A percentile compares a stretch with the other conserved stretches of the same genome.
phyloP scores from a whole-genome alignment of 2,888 invertebrate species.

The Taenaris catops region DNA sequence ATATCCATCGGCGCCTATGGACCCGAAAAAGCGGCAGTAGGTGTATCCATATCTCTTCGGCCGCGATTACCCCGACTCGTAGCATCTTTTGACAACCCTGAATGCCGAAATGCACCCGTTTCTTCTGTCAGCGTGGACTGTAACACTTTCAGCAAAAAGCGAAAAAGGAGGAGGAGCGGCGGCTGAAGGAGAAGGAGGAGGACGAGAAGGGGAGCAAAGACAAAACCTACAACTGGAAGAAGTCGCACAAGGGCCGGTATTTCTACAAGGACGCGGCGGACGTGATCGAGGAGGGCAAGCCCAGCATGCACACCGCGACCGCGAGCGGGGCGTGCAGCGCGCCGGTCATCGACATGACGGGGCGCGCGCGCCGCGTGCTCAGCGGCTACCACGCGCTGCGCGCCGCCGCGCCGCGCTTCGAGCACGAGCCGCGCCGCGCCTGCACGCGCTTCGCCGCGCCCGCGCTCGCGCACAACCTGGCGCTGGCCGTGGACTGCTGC shows the following conservation, averaged over 20 bases:
- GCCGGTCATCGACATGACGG: conserved; percentile 99
- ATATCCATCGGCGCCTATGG: conserved; percentile 97
- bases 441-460: conserved; percentile 88
- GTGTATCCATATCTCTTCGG: conserved; percentile 37
- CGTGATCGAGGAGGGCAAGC: conserved; percentile 92
- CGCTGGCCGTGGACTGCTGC: conserved; percentile 93
- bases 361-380: conserved; percentile 94
- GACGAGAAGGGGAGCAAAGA: conserved; percentile 53
- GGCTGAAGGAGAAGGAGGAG: conserved; percentile 75
- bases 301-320: conserved; percentile 83
- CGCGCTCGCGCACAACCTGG: conserved; percentile 95
- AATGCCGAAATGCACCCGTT: too few species aligned
- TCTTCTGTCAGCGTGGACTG: too few species aligned
- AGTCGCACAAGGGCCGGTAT: conserved; percentile 86
- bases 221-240: conserved; percentile 86
- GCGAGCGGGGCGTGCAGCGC: conserved; percentile 94
- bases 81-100: too few species aligned
- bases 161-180: conserved; percentile 66
- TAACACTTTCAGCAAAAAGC: conserved; percentile 64
- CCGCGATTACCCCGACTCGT: too few species aligned
- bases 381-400: conserved; percentile 96
- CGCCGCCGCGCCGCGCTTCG: conserved; percentile 83
- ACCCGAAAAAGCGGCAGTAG: conserved; percentile 86
- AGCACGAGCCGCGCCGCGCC: conserved; percentile 81
- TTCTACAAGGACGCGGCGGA: conserved; percentile 92